Evolutionary conservation across 2,797 vertebrate genomes (phyloP).

Genomic region (Pseudopleuronectes americanus): DNA sequence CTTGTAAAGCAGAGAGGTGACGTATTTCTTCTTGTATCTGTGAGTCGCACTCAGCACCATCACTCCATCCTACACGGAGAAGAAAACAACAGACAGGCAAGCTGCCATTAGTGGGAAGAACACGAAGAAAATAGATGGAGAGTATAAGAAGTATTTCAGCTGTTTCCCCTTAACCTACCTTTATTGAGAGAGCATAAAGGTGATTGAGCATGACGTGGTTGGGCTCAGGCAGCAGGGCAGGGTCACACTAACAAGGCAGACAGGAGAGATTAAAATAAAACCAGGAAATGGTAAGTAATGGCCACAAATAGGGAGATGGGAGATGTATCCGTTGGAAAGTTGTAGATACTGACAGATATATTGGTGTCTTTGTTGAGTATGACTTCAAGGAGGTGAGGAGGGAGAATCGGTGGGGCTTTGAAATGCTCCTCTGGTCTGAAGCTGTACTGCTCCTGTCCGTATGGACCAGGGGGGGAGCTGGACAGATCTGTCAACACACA

Average conservation of each 20-base stretch:
- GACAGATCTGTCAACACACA: constrained; percentile 87
- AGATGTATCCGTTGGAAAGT: background rate
- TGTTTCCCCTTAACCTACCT: constrained; percentile 81
- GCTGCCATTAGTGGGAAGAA: background rate
- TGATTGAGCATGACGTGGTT: constrained; percentile 99
- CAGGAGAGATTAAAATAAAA: constrained; percentile 9
- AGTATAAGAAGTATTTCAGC: background rate
- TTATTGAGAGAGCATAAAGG: constrained; percentile 96
- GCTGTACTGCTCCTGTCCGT: constrained; percentile 93
- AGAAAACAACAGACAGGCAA: constrained; percentile 22
- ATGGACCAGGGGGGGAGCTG: constrained; percentile 95
- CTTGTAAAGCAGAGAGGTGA: constrained; percentile 97
- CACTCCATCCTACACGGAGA: constrained; percentile 88
- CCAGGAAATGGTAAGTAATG: background rate
- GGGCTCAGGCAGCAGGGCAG: constrained; percentile 94
- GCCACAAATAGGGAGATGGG: background rate
- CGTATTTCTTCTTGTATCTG: constrained; percentile 98
- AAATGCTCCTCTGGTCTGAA: constrained; percentile 94
- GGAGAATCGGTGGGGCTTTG: constrained; percentile 95
- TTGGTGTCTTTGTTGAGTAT: constrained; percentile 99
- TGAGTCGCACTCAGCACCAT: constrained; percentile 98
- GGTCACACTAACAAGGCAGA: constrained; percentile 89
- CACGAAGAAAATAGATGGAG: background rate
- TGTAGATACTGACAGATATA: constrained; percentile 88
- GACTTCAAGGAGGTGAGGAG: constrained; percentile 97